These are phyloP conservation scores for Caenorhabditis tropicalis DNA, from an alignment of 1,140 invertebrate genomes.

Conservation along the genomic window DNA sequence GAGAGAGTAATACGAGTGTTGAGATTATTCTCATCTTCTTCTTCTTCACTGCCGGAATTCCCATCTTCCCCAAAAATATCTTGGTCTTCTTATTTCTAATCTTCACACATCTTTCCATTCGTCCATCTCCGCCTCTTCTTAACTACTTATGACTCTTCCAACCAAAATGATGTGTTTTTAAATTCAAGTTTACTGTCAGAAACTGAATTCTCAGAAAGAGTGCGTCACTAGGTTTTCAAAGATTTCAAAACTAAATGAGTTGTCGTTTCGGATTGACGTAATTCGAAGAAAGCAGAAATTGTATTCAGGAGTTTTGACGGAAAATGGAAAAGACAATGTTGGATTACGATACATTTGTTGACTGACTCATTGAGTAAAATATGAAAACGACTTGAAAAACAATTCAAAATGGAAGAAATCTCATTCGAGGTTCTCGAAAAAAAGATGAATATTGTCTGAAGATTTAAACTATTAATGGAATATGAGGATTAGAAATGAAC, in stretches of 20 bases:
- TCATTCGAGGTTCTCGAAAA: too few species aligned
- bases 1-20: not conserved
- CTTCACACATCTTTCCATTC: not conserved
- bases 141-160: not conserved
- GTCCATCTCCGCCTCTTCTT: not conserved
- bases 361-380: too few species aligned
- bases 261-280: not conserved
- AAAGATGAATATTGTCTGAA: too few species aligned
- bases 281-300: not conserved
- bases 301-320: not conserved
- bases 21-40: constrained; percentile 13
- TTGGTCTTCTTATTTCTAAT: constrained; percentile 2
- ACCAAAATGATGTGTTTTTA: not conserved
- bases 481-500: too few species aligned
- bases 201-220: not conserved
- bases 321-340: not conserved
- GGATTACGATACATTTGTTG: not conserved
- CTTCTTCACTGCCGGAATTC: not conserved
- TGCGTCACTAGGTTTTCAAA: not conserved
- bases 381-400: too few species aligned
- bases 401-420: too few species aligned
- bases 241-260: not conserved
- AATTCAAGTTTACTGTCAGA: not conserved
- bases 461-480: too few species aligned
- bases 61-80: not conserved